Evolutionary conservation across 2,888 invertebrate species (phyloP), one percentile per base, ranked within the genome.

Genomic region (Trichogramma evanescens): DNA sequence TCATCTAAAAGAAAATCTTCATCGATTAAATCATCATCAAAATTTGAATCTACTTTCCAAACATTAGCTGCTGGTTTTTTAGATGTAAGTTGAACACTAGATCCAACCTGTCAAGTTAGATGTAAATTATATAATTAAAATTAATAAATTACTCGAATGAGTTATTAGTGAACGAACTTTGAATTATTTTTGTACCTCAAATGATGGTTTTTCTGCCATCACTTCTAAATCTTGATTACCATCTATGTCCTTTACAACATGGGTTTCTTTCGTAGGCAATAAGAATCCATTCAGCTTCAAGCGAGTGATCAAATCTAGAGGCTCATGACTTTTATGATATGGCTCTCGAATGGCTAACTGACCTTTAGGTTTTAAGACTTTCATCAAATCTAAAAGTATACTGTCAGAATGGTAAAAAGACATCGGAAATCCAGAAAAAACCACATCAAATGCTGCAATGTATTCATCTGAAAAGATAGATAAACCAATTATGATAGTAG

Each of bases 1-100:
- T 93, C 94, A 78, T 95, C 93, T 13, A 99, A 80, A 41, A 99
- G 82, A 67, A 89, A 87, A 77, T 95, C 90, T 63, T 91, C 89
- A 78, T 97, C 89, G 66, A 97, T 92, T 41, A 87, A 81, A 63
- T 90, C 89, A 69, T 88, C 88, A 70, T 93, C 90, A 65, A 84
- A 84, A 7, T 87, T 87, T 64, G 84, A 83, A 56, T 84, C 83
- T 51, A 94, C 76, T 76, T 90, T 91, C 93, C 95, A 95, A 3
- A 89, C 84, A 45, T 81, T 77, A 4, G 80, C 71, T 41, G 78
- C 68, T 48, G 77, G 69, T 41, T 74, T 73, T 40, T 72, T 71
- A 65, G 82, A 79, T 39, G 80, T 79, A 13, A 88, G 72, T 63
- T 83, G 81, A 0, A 83, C 79, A 8, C 84, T 81, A 0, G 88